phyloP scores from a whole-genome alignment of 2,888 invertebrate genomes.

The Cephus spinipes region DNA sequence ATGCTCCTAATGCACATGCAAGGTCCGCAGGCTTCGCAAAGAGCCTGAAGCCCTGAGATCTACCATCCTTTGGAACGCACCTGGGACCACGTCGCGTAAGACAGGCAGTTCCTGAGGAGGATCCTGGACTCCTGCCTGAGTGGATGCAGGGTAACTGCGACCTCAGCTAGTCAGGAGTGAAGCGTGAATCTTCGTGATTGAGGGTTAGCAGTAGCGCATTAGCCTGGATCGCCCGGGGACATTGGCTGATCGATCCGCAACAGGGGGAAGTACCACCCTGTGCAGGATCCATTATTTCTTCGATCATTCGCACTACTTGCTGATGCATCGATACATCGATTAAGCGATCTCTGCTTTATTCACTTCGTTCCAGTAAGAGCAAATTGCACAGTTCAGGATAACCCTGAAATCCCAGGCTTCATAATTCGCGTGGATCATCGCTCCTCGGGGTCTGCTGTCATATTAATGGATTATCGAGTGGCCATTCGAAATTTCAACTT shows the following conservation, averaged over 20 bases:
- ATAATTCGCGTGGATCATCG: slow-evolving; percentile 2
- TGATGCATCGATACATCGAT: neutral
- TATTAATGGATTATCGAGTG: neutral
- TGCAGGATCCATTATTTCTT: neutral
- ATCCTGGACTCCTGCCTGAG: neutral
- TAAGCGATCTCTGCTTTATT: neutral
- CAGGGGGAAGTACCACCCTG: neutral
- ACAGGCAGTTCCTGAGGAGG: neutral
- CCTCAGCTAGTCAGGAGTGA: slow-evolving; percentile 12
- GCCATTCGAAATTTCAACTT: slow-evolving; percentile 5
- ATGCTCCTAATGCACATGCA: neutral
- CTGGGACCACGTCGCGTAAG: slow-evolving; percentile 17
- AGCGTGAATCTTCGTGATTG: slow-evolving; percentile 11
- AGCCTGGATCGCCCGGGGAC: slow-evolving; percentile 23
- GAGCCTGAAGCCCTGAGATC: neutral
- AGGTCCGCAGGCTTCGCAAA: neutral
- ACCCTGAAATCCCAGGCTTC: neutral
- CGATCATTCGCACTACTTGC: neutral
- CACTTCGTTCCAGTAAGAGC: neutral
- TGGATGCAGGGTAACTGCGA: neutral
- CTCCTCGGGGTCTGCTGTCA: neutral
- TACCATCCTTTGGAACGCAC: neutral
- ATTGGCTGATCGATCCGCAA: neutral
- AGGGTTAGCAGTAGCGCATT: slow-evolving; percentile 21
- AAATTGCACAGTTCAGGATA: neutral